A percentile compares a stretch with the other conserved stretches of the same genome.
Conservation (phyloP, 2,888 invertebrate species). For the Cheilosia pagana region DNA sequence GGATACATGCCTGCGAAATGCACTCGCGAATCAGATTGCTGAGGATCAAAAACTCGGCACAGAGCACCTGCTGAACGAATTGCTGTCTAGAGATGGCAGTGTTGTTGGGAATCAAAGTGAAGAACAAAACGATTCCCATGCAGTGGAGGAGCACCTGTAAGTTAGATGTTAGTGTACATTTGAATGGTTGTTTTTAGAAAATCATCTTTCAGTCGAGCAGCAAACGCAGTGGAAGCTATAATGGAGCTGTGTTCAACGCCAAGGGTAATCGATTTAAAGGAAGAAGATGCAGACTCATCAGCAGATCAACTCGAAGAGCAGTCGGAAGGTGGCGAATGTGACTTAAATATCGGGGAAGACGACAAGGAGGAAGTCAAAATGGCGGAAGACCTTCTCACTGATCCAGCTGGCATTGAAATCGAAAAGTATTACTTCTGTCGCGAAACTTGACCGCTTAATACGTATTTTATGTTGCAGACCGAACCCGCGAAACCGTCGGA, state of each 20-base stretch:
- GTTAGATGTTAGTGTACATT: background rate
- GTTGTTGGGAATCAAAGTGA: too few relatives aligned
- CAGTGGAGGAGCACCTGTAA: background rate
- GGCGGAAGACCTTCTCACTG: background rate
- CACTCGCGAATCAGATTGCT: conserved; percentile 66
- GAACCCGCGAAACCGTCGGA: conserved; percentile 64
- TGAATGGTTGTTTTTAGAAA: too few relatives aligned
- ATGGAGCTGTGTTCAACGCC: background rate
- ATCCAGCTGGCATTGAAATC: conserved; percentile 23
- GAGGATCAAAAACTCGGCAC: background rate
- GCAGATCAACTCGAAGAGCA: background rate
- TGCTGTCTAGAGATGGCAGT: conserved; percentile 12
- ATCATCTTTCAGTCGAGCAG: background rate
- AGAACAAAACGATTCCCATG: conserved; percentile 5
- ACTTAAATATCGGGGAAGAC: background rate
- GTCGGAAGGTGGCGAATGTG: background rate
- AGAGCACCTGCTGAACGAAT: background rate
- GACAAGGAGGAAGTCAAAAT: background rate
- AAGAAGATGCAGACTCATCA: background rate
- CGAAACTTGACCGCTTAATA: background rate
- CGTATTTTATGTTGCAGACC: conserved; percentile 60
- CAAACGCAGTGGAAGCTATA: background rate
- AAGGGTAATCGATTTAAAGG: background rate
- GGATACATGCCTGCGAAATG: conserved; percentile 81
- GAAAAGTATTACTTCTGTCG: conserved; percentile 19